These are phyloP conservation scores for Orchesella flavescens DNA, from an alignment of 2,888 invertebrate species.

Conservation along the genomic window DNA sequence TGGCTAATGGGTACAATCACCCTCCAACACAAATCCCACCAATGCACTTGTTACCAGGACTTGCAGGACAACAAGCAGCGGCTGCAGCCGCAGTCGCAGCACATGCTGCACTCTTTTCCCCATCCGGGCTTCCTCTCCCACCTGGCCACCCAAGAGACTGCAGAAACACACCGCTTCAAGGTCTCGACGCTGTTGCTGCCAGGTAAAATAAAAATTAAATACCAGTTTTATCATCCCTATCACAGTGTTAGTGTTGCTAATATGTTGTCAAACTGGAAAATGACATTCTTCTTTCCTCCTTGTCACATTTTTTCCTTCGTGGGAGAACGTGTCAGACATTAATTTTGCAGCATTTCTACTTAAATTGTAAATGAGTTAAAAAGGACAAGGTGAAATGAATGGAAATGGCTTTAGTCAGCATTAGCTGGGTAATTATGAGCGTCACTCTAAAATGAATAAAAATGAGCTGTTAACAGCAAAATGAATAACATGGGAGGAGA, in stretches of 20 bases:
- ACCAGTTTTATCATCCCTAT: constrained; percentile 70
- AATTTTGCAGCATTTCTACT: too few relatives aligned
- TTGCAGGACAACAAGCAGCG: constrained; percentile 73
- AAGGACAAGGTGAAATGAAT: background rate
- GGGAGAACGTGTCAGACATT: too few relatives aligned
- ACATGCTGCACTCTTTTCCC: constrained; percentile 87
- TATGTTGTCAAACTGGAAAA: background rate
- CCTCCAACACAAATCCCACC: constrained; percentile 92
- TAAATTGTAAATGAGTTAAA: background rate
- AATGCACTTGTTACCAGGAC: constrained; percentile 95
- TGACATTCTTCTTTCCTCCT: constrained; percentile 15
- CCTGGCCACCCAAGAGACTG: constrained; percentile 84
- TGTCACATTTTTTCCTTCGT: background rate
- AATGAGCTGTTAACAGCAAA: constrained; percentile 59
- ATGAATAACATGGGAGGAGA: constrained; percentile 25
- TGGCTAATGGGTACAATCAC: constrained; percentile 95
- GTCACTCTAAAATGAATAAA: constrained; percentile 29
- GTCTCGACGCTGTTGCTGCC: constrained; percentile 86
- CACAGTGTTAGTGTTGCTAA: background rate
- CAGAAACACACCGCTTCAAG: constrained; percentile 80
- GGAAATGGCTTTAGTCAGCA: background rate
- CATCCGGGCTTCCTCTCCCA: constrained; percentile 84
- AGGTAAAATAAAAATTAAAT: constrained; percentile 78
- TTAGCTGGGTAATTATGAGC: background rate
- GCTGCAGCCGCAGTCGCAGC: constrained; percentile 75